Evolutionary conservation across 2,888 invertebrate genomes (phyloP), one percentile per base, ranked within the genome.

Genomic region (Empis livida): DNA sequence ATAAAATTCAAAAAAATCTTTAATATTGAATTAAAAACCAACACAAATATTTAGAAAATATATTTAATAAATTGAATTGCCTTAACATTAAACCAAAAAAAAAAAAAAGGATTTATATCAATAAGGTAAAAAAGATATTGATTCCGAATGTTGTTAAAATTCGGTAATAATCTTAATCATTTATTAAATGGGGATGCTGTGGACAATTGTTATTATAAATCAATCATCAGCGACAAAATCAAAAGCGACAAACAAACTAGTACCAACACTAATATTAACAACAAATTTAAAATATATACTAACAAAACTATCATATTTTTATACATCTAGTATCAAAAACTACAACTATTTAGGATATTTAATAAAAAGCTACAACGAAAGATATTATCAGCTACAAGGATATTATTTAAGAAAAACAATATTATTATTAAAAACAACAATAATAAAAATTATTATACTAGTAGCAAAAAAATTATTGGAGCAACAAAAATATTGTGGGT

Each of bases 141-240:
- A 20, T 20, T 20, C 20, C 52, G 52, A 52, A 52, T 52, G 52
- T 51, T 52, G 52, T 47, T 49, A 49, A 48, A 41, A 42, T 49
- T 53, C 45, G 43, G 43, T 48, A 43, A 51, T 35, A 49, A 45
- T 49, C 49, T 48, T 47, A 48, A 47, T 47, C 45, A 50, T 53
- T 51, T 52, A 49, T 52, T 56, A 55, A 54, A 57, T 55, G 56
- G 57, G 57, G 57, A 56, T 56, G 57, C 53, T 56, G 56, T 54
- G 55, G 55, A 56, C 46, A 53, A 50, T 53, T 54, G 53, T 52
- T 47, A 50, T 51, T 35, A 49, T 49, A 50, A 52, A 52, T 16
- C 50, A 50, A 50, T 50, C 49, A 49, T 50, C 49, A 52, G 47
- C 51, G 43, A 46, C 51, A 46, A 49, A 48, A 50, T 46, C 45